phyloP scores from a whole-genome alignment of 2,888 invertebrate species.

The Anthoptus insignis region DNA sequence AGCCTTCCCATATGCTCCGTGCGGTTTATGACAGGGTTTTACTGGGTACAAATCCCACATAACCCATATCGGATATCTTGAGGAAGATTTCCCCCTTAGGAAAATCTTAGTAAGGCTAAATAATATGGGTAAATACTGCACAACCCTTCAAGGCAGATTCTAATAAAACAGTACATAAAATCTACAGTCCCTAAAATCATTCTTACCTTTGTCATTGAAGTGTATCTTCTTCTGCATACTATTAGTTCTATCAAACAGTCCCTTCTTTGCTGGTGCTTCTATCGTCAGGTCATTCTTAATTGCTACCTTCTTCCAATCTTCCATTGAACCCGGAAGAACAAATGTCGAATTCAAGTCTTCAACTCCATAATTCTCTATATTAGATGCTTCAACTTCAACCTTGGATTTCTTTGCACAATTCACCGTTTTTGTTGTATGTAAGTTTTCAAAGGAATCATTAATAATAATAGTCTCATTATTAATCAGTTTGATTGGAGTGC shows the following conservation, averaged over 20 bases:
- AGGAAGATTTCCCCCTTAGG: no score
- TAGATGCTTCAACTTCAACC: constrained; percentile 56
- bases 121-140: no score
- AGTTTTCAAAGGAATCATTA: constrained; percentile 73
- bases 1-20: no score
- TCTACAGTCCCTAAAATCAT: no score
- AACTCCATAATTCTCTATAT: constrained; percentile 63
- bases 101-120: no score
- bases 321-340: constrained; percentile 72
- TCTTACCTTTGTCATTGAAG: constrained; percentile 71
- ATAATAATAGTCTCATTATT: constrained; percentile 79
- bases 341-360: constrained; percentile 80
- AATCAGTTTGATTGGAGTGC: constrained; percentile 72
- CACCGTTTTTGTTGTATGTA: constrained; percentile 66
- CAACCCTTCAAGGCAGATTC: no score
- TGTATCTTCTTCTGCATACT: constrained; percentile 62
- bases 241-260: constrained; percentile 73
- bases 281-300: constrained; percentile 50
- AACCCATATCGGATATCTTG: no score
- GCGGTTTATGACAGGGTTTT: no score
- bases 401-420: constrained; percentile 76
- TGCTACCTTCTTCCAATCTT: constrained; percentile 60
- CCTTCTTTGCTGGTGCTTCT: constrained; percentile 60
- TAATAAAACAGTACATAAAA: no score
- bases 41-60: no score